Conservation (phyloP, 2,888 invertebrate genomes). For the Habrosyne pyritoides region DNA sequence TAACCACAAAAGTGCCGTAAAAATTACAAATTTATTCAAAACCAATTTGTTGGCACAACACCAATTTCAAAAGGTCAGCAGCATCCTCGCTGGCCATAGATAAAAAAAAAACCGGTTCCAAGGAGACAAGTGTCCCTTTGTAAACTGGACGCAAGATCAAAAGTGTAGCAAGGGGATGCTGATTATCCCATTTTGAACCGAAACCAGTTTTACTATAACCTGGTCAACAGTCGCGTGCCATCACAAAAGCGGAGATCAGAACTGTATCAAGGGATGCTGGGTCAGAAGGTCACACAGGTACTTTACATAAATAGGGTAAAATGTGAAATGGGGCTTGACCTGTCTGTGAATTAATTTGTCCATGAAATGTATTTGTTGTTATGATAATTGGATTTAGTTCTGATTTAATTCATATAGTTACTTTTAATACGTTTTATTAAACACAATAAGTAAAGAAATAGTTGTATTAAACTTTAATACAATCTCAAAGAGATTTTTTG, state of each 20-base stretch:
- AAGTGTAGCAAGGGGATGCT: constrained; percentile 55
- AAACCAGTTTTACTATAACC: constrained; percentile 25
- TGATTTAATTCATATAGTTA: too few species aligned
- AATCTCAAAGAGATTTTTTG: too few species aligned
- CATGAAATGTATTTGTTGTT: neutral
- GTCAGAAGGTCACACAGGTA: constrained; percentile 34
- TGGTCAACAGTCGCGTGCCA: constrained; percentile 28
- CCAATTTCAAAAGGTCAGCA: neutral
- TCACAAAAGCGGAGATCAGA: constrained; percentile 44
- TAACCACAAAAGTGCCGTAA: too few species aligned
- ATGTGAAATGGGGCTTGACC: constrained; percentile 5
- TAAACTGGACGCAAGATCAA: constrained; percentile 46
- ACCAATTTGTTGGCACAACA: neutral
- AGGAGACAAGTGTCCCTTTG: constrained; percentile 18
- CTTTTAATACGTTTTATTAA: too few species aligned
- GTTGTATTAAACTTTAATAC: too few species aligned
- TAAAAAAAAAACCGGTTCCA: neutral
- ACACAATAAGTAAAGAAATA: too few species aligned
- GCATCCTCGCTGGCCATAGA: neutral
- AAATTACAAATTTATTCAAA: neutral
- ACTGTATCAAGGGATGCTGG: constrained; percentile 63
- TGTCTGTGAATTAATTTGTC: neutral
- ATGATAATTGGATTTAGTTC: neutral
- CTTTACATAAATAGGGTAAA: constrained; percentile 46
- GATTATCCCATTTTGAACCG: constrained; percentile 24